These are phyloP conservation scores for Pomacea maculata DNA, from an alignment of 1,140 invertebrate genomes.

Conservation along the genomic window DNA sequence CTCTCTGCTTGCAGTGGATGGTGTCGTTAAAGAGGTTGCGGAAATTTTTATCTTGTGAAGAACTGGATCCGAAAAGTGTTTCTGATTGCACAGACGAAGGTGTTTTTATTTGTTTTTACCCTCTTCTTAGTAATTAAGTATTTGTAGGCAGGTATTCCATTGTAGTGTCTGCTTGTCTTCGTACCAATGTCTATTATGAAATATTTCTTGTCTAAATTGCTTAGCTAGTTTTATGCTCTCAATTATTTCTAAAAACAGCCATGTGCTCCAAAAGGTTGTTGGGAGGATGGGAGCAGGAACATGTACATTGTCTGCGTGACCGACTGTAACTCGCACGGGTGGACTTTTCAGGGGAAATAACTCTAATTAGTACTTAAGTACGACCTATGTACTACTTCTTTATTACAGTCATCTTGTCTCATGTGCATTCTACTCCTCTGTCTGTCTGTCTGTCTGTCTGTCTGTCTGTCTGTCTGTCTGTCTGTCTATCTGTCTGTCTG, in stretches of 20 bases:
- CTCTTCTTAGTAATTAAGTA: background rate
- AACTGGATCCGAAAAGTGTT: slow-evolving; percentile 9
- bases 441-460: background rate
- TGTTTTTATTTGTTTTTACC: background rate
- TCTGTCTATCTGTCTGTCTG: background rate
- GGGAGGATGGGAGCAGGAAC: background rate
- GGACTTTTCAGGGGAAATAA: no score
- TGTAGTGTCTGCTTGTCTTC: background rate
- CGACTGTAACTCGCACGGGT: background rate
- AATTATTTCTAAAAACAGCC: no score
- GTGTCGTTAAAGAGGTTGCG: slow-evolving; percentile 24
- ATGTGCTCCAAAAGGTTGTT: background rate
- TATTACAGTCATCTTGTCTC: no score
- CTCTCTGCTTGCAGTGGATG: slow-evolving; percentile 20
- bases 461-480: background rate
- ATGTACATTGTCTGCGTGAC: background rate
- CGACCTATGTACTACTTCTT: no score
- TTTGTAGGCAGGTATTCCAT: background rate
- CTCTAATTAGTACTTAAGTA: no score
- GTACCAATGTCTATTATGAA: background rate
- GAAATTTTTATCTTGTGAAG: slow-evolving; percentile 26
- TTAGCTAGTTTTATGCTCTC: background rate
- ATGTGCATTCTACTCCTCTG: background rate
- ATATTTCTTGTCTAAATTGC: no score
- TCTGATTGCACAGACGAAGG: background rate